Evolutionary conservation across 2,113 vertebrate species (phyloP).

Genomic region (Pterocles gutturalis): DNA sequence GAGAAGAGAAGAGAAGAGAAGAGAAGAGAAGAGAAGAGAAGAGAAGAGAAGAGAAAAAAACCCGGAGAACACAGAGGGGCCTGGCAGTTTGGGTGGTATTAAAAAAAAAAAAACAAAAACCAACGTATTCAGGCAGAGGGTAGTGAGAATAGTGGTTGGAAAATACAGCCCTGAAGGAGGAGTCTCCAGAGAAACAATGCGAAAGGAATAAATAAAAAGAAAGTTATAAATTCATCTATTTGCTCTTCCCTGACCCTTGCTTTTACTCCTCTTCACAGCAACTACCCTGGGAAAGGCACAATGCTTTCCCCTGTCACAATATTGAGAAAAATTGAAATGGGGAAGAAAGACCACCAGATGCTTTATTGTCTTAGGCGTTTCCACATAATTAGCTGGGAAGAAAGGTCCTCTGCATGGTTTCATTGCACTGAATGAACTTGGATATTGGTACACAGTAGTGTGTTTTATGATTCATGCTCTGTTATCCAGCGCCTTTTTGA

Average conservation of each 20-base stretch:
- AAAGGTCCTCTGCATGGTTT: slow-evolving; percentile 92
- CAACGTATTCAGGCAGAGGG: slow-evolving; percentile 75
- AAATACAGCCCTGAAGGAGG: slow-evolving; percentile 82
- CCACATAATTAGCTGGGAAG: slow-evolving; percentile 98
- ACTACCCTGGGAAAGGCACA: slow-evolving; percentile 89
- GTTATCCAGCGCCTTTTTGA: slow-evolving; percentile 84
- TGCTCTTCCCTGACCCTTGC: slow-evolving; percentile 95
- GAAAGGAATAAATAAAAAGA: slow-evolving; percentile 88
- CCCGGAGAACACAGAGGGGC: slow-evolving; percentile 20
- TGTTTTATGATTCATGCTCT: slow-evolving; percentile 90
- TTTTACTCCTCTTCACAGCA: slow-evolving; percentile 84
- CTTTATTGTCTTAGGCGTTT: slow-evolving; percentile 98
- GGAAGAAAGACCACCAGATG: slow-evolving; percentile 98
- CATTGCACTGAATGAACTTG: slow-evolving; percentile 97
- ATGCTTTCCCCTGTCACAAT: slow-evolving; percentile 97
- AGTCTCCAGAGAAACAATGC: slow-evolving; percentile 85
- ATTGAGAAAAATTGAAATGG: slow-evolving; percentile 92
- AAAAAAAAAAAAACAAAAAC: slow-evolving; percentile 61
- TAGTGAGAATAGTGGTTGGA: slow-evolving; percentile 86
- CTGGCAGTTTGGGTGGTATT: slow-evolving; percentile 87
- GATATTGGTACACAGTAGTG: slow-evolving; percentile 91
- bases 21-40: too few species aligned
- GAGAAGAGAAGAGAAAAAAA: background rate
- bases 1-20: too few species aligned
- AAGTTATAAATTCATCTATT: slow-evolving; percentile 99